phyloP scores from a whole-genome alignment of 2,113 vertebrate genomes.

The Hippotragus niger region DNA sequence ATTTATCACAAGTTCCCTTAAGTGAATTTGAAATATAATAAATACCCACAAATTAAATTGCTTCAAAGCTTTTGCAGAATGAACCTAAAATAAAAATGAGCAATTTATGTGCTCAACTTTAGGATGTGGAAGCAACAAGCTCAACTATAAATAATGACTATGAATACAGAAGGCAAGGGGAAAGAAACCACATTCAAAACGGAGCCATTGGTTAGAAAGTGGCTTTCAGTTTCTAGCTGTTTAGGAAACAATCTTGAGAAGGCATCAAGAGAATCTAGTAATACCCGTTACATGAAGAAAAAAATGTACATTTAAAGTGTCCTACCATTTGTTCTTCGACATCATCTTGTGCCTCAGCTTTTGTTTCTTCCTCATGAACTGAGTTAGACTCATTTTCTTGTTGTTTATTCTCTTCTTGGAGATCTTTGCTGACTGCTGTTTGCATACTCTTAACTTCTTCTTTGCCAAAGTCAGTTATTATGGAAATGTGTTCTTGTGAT shows the following conservation, averaged over 20 bases:
- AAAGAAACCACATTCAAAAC: background rate
- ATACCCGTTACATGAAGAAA: background rate
- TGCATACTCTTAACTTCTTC: background rate
- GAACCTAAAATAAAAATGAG: background rate
- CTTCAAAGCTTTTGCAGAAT: background rate
- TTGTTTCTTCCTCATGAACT: conserved; percentile 50
- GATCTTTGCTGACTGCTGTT: background rate
- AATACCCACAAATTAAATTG: background rate
- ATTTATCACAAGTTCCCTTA: background rate
- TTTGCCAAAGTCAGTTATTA: fast-evolving
- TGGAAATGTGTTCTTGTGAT: fast-evolving
- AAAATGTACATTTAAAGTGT: background rate
- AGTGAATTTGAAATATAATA: background rate
- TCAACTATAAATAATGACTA: background rate
- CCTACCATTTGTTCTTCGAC: background rate
- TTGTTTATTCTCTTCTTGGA: background rate
- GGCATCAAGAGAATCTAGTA: background rate
- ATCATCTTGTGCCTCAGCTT: background rate
- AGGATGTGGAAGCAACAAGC: background rate
- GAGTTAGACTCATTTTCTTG: background rate
- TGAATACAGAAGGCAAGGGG: background rate
- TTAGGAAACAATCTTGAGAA: background rate
- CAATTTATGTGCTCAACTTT: background rate
- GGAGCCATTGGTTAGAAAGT: background rate
- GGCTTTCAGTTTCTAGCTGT: background rate